Percentiles rank a stretch among this genome's conserved stretches.
These are phyloP conservation scores for Ptychadena robeensis DNA, from an alignment of 2,797 vertebrate species.

Conservation along the genomic window DNA sequence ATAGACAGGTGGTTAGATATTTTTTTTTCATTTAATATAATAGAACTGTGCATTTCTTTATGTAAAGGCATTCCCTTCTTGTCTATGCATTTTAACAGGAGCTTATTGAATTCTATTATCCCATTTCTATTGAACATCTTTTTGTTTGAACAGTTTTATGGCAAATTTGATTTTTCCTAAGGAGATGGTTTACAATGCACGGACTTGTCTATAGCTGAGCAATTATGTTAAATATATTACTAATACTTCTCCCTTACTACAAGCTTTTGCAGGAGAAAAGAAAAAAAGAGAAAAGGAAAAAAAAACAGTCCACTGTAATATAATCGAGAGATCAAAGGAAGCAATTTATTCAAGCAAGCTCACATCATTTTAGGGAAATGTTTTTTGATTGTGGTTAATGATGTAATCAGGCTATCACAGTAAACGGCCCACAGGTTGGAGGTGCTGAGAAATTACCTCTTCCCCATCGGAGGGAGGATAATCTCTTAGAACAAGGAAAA, in stretches of 20 bases:
- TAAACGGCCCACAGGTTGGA: constrained; percentile 74
- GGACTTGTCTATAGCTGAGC: constrained; percentile 42
- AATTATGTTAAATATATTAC: constrained; percentile 56
- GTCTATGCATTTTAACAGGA: not conserved
- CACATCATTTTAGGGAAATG: constrained; percentile 78
- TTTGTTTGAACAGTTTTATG: constrained; percentile 39
- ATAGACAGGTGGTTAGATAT: too few relatives aligned
- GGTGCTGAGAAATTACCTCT: constrained; percentile 69
- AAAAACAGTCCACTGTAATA: constrained; percentile 77
- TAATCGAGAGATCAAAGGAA: constrained; percentile 81
- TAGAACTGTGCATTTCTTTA: not conserved
- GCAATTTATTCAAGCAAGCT: constrained; percentile 75
- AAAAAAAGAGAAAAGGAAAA: constrained; percentile 23
- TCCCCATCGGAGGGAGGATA: constrained; percentile 68
- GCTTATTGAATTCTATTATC: constrained; percentile 11
- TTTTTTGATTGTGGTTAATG: constrained; percentile 82
- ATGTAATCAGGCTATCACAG: constrained; percentile 78
- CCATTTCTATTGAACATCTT: constrained; percentile 12
- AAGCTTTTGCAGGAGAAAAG: constrained; percentile 42
- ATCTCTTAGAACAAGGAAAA: constrained; percentile 63
- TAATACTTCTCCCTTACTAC: constrained; percentile 46
- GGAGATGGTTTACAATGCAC: constrained; percentile 43
- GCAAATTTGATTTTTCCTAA: constrained; percentile 45
- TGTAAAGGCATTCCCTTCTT: not conserved
- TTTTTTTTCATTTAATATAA: not conserved